Conservation (phyloP, 2,888 invertebrate genomes). For the Nebria salina region DNA sequence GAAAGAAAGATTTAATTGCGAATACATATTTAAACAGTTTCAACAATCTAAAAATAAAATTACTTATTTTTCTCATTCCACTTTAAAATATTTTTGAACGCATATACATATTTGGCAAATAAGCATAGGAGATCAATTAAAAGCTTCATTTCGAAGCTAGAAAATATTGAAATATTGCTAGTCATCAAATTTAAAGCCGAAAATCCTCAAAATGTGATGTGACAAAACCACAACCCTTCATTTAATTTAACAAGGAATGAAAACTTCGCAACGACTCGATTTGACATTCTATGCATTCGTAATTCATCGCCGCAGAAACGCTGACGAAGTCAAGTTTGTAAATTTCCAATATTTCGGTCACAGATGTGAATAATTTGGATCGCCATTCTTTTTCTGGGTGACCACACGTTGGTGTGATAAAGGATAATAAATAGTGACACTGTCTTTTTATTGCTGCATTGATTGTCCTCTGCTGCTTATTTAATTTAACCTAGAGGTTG, state of each 20-base stretch:
- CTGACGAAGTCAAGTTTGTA: slow-evolving; percentile 35
- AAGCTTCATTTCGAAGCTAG: no score
- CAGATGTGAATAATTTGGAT: slow-evolving; percentile 39
- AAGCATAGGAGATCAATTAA: no score
- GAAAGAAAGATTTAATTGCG: no score
- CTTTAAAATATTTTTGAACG: no score
- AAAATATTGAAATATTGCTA: no score
- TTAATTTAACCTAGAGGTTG: neutral
- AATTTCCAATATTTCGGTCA: slow-evolving; percentile 38
- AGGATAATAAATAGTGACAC: neutral
- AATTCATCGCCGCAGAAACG: slow-evolving; percentile 15
- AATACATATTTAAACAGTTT: no score
- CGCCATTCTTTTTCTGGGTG: neutral
- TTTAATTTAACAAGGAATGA: neutral
- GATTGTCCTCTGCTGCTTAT: neutral
- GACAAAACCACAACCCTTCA: neutral
- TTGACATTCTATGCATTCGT: slow-evolving; percentile 14
- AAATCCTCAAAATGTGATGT: neutral
- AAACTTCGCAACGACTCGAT: neutral
- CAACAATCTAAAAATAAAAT: no score
- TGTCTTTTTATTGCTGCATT: neutral
- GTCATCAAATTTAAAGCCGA: neutral
- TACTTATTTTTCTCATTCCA: no score
- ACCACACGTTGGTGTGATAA: neutral
- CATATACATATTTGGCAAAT: no score